Conservation (phyloP, 2,797 vertebrate genomes). For the Sebastiscus albofasciatus region DNA sequence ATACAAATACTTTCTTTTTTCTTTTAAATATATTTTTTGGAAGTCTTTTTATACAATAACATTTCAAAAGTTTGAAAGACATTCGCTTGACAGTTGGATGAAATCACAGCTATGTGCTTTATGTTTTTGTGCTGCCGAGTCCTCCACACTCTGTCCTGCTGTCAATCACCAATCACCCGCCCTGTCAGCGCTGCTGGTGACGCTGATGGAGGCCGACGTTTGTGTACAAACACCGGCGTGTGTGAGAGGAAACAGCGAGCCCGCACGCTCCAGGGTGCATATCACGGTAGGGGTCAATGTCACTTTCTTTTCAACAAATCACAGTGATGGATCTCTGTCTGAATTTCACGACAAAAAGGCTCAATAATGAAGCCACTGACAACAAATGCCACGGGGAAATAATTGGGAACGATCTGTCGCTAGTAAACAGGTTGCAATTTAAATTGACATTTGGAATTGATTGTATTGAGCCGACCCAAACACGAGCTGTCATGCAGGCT, state of each 20-base stretch:
- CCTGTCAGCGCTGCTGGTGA: neutral
- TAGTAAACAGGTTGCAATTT: constrained; percentile 40
- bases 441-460: constrained; percentile 60
- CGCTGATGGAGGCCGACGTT: constrained; percentile 33
- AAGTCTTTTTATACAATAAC: neutral
- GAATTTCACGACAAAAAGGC: constrained; percentile 8
- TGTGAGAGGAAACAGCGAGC: neutral
- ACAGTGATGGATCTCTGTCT: constrained; percentile 29
- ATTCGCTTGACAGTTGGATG: constrained; percentile 5
- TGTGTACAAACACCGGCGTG: constrained; percentile 48
- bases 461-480: constrained; percentile 10
- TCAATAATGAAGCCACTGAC: constrained; percentile 22
- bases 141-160: constrained; percentile 23
- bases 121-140: neutral
- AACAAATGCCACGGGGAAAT: constrained; percentile 37
- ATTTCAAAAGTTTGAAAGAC: constrained; percentile 5
- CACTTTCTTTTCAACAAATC: constrained; percentile 22
- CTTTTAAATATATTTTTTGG: neutral
- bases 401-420: constrained; percentile 31
- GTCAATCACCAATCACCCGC: constrained; percentile 42
- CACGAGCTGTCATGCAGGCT: neutral
- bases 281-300: constrained; percentile 41
- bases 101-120: neutral
- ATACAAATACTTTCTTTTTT: neutral
- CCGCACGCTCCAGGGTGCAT: neutral